phyloP scores from a whole-genome alignment of 2,888 invertebrate genomes.

The Melanchra persicariae region DNA sequence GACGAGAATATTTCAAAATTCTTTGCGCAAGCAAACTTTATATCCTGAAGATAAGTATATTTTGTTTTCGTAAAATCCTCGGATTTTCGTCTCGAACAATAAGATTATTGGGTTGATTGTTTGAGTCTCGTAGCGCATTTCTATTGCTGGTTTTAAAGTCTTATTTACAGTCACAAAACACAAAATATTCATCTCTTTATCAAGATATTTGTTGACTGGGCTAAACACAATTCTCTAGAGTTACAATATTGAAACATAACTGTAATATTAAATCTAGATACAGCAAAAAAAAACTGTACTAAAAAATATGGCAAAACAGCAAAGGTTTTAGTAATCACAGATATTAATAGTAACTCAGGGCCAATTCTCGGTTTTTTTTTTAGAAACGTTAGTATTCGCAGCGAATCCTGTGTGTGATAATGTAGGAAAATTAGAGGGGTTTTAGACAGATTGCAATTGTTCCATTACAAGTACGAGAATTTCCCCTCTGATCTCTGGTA shows the following conservation, averaged over 20 bases:
- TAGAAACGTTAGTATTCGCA: too few species aligned
- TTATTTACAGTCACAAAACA: not conserved
- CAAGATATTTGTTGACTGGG: not conserved
- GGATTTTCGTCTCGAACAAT: constrained; percentile 6
- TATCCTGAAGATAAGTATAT: constrained; percentile 15
- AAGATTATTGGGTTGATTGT: constrained; percentile 1
- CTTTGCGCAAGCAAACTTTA: constrained; percentile 11
- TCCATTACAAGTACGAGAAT: too few species aligned
- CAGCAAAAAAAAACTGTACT: not conserved
- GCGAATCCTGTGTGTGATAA: too few species aligned
- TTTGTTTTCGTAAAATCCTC: constrained; percentile 12
- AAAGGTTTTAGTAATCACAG: not conserved
- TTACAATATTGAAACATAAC: not conserved
- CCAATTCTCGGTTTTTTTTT: too few species aligned
- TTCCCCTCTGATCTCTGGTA: not conserved
- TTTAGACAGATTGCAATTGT: too few species aligned
- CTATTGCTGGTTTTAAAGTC: not conserved
- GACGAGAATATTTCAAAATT: constrained; percentile 34
- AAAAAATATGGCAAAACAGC: not conserved
- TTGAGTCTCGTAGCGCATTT: not conserved
- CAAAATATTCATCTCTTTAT: not conserved
- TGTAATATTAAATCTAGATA: not conserved
- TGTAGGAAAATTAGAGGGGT: too few species aligned
- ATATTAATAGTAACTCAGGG: too few species aligned
- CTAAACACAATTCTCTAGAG: not conserved